A percentile compares a stretch with the other conserved stretches of the same genome.
Evolutionary conservation across 2,888 invertebrate genomes (phyloP).

Genomic region (Brachylomia viminalis): DNA sequence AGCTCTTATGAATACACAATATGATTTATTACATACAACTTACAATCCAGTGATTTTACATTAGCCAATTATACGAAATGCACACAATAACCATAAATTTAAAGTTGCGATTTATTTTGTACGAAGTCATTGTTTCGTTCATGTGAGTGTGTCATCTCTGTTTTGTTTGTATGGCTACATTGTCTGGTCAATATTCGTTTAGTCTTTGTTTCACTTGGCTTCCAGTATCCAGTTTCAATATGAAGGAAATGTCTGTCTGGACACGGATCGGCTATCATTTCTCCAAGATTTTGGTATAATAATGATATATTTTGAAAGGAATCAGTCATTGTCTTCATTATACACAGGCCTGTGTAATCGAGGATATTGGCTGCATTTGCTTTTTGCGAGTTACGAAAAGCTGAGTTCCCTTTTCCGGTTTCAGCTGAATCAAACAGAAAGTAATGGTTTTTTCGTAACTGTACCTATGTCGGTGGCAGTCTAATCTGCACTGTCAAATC

Average conservation of each 20-base stretch:
- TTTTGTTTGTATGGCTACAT: constrained; percentile 36
- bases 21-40: constrained; percentile 29
- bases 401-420: not conserved
- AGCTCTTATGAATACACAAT: constrained; percentile 17
- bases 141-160: constrained; percentile 25
- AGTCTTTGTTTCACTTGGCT: constrained; percentile 39
- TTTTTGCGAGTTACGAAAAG: constrained; percentile 1
- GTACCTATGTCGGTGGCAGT: constrained; percentile 6
- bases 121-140: constrained; percentile 39
- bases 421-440: constrained; percentile 17
- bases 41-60: constrained; percentile 41
- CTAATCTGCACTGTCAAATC: constrained; percentile 29
- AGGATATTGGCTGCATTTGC: constrained; percentile 9
- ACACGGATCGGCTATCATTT: constrained; percentile 34
- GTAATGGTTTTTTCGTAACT: constrained; percentile 10
- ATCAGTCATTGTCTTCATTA: constrained; percentile 9
- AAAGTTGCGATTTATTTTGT: constrained; percentile 50
- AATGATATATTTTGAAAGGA: constrained; percentile 4
- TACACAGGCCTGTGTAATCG: not conserved
- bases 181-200: constrained; percentile 42
- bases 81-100: constrained; percentile 54
- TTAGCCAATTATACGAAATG: constrained; percentile 42
- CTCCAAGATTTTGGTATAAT: not conserved
- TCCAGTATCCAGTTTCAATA: constrained; percentile 53
- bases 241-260: constrained; percentile 41